Conservation (phyloP, 2,888 invertebrate genomes). For the Platycnemis pennipes region DNA sequence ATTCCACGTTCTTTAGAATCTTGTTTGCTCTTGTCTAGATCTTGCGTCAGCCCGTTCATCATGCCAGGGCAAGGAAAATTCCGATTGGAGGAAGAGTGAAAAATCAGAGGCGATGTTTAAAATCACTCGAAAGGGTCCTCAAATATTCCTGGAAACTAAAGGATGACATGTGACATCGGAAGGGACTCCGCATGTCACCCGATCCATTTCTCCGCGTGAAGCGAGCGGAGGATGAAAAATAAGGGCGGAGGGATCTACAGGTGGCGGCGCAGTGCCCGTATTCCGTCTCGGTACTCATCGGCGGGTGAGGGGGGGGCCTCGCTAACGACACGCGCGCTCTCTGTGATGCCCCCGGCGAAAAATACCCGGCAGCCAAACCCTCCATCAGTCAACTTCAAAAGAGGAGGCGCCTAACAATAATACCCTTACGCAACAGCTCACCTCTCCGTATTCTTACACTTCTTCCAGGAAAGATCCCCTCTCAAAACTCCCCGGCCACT, state of each 20-base stretch:
- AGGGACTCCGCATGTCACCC: not conserved
- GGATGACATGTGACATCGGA: not conserved
- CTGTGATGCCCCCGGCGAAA: not conserved
- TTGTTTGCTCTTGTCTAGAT: too few relatives aligned
- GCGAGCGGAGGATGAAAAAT: not conserved
- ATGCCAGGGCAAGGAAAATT: too few relatives aligned
- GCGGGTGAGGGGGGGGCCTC: not conserved
- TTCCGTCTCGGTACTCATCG: not conserved
- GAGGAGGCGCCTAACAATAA: not conserved
- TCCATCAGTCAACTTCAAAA: constrained; percentile 36
- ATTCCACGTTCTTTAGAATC: too few relatives aligned
- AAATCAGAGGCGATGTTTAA: too few relatives aligned
- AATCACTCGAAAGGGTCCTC: too few relatives aligned
- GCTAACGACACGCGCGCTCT: not conserved
- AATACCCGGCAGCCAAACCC: constrained; percentile 25
- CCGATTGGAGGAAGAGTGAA: too few relatives aligned
- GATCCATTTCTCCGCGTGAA: not conserved
- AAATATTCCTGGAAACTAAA: not conserved
- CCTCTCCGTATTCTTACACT: not conserved
- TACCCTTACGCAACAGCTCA: not conserved
- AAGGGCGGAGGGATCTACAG: not conserved
- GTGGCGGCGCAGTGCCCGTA: not conserved
- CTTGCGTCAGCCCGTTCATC: too few relatives aligned
- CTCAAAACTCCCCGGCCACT: not conserved
- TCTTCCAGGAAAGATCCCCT: not conserved